Evolutionary conservation across 2,797 vertebrate genomes (phyloP).

Genomic region (Heterohyrax brucei): DNA sequence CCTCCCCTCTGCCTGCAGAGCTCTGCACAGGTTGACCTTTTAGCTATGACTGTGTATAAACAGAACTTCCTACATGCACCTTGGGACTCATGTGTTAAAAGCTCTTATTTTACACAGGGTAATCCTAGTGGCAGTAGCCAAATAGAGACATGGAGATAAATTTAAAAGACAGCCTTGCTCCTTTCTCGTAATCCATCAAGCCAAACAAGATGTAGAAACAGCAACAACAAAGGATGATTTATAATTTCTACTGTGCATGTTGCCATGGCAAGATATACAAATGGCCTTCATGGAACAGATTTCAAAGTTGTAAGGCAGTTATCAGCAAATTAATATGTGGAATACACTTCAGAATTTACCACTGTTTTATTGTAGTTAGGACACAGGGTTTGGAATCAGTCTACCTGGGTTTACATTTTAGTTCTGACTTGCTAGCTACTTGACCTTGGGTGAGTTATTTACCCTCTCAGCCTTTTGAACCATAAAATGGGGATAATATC

Average conservation of each 20-base stretch:
- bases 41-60: constrained; percentile 67
- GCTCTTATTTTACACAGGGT: constrained; percentile 73
- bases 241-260: constrained; percentile 59
- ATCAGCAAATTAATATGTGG: constrained; percentile 60
- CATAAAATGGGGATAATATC: constrained; percentile 42
- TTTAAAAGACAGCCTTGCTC: constrained; percentile 78
- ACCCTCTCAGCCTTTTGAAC: not conserved
- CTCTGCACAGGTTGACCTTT: constrained; percentile 70
- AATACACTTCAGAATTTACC: constrained; percentile 51
- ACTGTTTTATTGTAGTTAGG: not conserved
- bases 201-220: constrained; percentile 70
- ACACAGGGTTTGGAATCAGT: not conserved
- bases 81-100: constrained; percentile 82
- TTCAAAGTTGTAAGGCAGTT: constrained; percentile 70
- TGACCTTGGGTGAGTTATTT: constrained; percentile 2
- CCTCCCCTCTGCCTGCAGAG: constrained; percentile 39
- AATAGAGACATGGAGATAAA: constrained; percentile 82
- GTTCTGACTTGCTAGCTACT: constrained; percentile 19
- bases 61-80: constrained; percentile 80
- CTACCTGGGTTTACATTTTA: not conserved
- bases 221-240: constrained; percentile 76
- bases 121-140: constrained; percentile 80
- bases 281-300: constrained; percentile 58
- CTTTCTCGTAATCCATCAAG: constrained; percentile 77
- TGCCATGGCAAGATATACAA: constrained; percentile 63